Evolutionary conservation across 2,797 vertebrate genomes (phyloP).

Genomic region (Clarias pachynema): DNA sequence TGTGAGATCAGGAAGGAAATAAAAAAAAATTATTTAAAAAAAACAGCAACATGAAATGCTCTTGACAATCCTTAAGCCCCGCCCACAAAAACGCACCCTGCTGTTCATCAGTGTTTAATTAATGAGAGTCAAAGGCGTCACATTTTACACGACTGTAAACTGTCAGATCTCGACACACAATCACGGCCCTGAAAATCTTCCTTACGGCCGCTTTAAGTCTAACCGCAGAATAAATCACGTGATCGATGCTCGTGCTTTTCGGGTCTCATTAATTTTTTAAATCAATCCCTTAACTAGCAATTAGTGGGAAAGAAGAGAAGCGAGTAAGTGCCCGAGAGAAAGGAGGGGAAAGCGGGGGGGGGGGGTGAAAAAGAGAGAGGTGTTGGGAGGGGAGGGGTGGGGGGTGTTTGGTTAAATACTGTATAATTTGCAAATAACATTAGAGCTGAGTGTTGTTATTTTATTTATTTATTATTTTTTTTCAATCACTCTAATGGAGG

Average conservation of each 20-base stretch:
- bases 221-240: not conserved
- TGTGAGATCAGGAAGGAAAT: too few relatives aligned
- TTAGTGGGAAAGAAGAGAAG: constrained; percentile 34
- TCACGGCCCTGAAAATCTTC: not conserved
- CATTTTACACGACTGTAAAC: not conserved
- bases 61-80: not conserved
- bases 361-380: not conserved
- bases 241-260: not conserved
- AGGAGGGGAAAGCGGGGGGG: not conserved
- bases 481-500: constrained; percentile 56
- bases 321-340: constrained; percentile 16
- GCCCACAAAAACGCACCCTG: not conserved
- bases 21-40: too few relatives aligned
- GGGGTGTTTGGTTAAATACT: constrained; percentile 42
- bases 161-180: too few relatives aligned
- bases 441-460: constrained; percentile 17
- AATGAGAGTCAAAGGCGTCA: not conserved
- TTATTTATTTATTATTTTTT: constrained; percentile 8
- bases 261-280: not conserved
- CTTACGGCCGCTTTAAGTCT: not conserved
- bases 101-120: not conserved
- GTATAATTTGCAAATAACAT: constrained; percentile 60
- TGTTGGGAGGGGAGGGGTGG: not conserved
- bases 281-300: constrained; percentile 16
- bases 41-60: too few relatives aligned